Conservation (phyloP, 2,888 invertebrate genomes). For the Blera fallax region DNA sequence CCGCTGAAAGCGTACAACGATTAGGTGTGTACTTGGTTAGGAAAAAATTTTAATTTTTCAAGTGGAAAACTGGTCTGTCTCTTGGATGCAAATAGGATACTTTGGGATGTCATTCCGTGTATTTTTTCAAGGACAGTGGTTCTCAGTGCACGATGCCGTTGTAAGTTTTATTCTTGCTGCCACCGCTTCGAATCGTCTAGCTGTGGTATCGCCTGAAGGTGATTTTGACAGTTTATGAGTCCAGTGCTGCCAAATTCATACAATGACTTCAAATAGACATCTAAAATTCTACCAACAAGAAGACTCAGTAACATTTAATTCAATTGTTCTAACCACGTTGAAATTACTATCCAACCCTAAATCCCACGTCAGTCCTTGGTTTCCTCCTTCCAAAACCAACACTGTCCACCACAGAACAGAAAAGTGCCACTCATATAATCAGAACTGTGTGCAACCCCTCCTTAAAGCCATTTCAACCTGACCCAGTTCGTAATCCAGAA, state of each 20-base stretch:
- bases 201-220: too few relatives aligned
- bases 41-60: constrained; percentile 18
- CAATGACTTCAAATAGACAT: background rate
- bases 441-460: background rate
- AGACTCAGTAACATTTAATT: background rate
- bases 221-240: too few relatives aligned
- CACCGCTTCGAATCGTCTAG: too few relatives aligned
- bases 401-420: background rate
- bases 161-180: too few relatives aligned
- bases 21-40: too few relatives aligned
- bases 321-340: background rate
- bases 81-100: too few relatives aligned
- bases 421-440: background rate
- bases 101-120: background rate
- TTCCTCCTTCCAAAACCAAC: background rate
- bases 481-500: background rate
- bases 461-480: background rate
- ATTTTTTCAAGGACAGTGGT: background rate
- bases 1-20: background rate
- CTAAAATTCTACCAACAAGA: background rate
- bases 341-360: background rate
- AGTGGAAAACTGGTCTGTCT: too few relatives aligned
- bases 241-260: too few relatives aligned
- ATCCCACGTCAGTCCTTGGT: background rate
- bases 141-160: too few relatives aligned